Evolutionary conservation across 2,888 invertebrate genomes (phyloP).

Genomic region (Euplexia lucipara): DNA sequence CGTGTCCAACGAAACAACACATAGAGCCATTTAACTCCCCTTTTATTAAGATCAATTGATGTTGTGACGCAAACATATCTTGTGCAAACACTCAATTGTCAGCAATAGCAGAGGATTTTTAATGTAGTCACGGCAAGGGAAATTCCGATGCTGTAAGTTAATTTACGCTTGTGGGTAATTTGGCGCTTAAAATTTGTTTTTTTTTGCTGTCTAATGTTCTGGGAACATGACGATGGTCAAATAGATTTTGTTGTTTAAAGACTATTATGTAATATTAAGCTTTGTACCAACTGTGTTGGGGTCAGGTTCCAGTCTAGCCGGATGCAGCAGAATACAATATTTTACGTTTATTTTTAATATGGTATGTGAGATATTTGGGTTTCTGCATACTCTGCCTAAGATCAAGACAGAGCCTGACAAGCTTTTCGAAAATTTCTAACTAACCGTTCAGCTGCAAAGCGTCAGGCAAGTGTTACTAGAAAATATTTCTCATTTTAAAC

Average conservation of each 20-base stretch:
- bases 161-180: constrained; percentile 31
- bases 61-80: constrained; percentile 71
- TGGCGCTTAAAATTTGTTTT: constrained; percentile 25
- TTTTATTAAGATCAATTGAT: constrained; percentile 85
- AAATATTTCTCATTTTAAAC: too few relatives aligned
- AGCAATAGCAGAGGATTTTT: constrained; percentile 46
- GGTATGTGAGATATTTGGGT: too few relatives aligned
- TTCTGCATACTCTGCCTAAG: too few relatives aligned
- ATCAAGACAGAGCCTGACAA: too few relatives aligned
- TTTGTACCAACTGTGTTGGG: neutral
- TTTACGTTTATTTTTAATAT: too few relatives aligned
- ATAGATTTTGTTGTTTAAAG: neutral
- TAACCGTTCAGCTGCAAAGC: too few relatives aligned
- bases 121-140: constrained; percentile 32
- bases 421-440: too few relatives aligned
- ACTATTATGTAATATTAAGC: neutral
- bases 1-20: constrained; percentile 56
- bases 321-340: too few relatives aligned
- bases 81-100: constrained; percentile 64
- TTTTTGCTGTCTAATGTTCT: constrained; percentile 7
- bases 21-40: constrained; percentile 75
- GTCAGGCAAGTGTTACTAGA: too few relatives aligned
- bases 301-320: too few relatives aligned
- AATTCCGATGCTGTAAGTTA: constrained; percentile 19
- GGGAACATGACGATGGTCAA: neutral